Base-by-base conservation (phyloP, 2,113 vertebrate genomes). In the Sceloporus undulatus region DNA sequence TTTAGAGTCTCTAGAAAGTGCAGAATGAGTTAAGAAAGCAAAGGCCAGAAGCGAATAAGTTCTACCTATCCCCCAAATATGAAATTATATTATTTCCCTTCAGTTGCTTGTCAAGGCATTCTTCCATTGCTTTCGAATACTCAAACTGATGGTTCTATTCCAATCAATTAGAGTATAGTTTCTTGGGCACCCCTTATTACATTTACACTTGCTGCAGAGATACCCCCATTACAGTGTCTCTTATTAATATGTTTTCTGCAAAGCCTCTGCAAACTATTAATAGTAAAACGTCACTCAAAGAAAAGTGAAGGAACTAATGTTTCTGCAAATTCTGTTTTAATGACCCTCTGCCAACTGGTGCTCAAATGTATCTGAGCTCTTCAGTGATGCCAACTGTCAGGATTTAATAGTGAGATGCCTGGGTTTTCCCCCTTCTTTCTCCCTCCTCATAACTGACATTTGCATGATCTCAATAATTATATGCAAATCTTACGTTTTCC, bases 391-490 rank as follows among this genome's bases (percentile, higher is more conserved):
- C 97, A 97, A 97, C 97, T 97, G 97, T 97, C 97, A 97, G 97
- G 96, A 97, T 97, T 97, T 97, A 97, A 97, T 97, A 97, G 97
- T 97, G 97, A 97, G 96, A 97, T 97, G 97, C 97, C 97, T 97
- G 96, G 96, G 94, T 91, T 90, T 90, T 93, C 94, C 94, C 95
- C 95, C 95, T 96, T 94, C 92, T 91, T 92, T 94, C 89, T 90
- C 88, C 74, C 91, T 95, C 94, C 95, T 97, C 94, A 97, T 97
- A 97, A 97, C 97, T 97, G 97, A 97, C 97, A 97, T 97, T 97
- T 97, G 97, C 97, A 97, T 97, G 97, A 97, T 97, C 97, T 97
- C 97, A 96, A 97, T 97, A 97, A 97, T 97, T 97, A 97, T 97
- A 97, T 97, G 97, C 97, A 97, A 97, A 97, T 97, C 97, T 97